Conservation (phyloP, 2,888 invertebrate species). For the Bedellia somnulentella region DNA sequence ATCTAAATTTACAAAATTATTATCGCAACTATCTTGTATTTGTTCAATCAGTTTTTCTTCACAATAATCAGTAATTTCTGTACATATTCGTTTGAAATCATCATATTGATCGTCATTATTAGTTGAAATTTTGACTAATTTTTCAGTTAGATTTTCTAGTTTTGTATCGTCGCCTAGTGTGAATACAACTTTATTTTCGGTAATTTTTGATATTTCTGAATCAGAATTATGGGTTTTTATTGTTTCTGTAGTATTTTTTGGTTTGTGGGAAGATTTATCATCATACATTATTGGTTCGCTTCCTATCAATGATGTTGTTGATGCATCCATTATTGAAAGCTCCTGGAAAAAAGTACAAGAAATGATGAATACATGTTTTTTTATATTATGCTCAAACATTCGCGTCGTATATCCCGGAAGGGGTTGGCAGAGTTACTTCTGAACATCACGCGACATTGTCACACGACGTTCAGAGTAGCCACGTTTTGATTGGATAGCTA, state of each 20-base stretch:
- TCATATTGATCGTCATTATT: conserved; percentile 38
- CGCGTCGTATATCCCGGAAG: too few species aligned
- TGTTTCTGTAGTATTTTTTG: conserved; percentile 13
- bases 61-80: conserved; percentile 38
- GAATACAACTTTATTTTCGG: conserved; percentile 28
- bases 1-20: too few species aligned
- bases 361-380: too few species aligned
- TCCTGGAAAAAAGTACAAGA: conserved; percentile 22
- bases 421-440: too few species aligned
- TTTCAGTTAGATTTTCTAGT: conserved; percentile 15
- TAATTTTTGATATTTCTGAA: conserved; percentile 29
- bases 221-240: conserved; percentile 36
- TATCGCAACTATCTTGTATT: too few species aligned
- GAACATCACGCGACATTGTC: too few species aligned
- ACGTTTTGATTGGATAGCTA: too few species aligned
- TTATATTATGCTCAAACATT: too few species aligned
- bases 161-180: conserved; percentile 31
- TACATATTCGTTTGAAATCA: conserved; percentile 34
- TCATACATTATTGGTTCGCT: conserved; percentile 52
- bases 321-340: conserved; percentile 28
- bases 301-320: conserved; percentile 49
- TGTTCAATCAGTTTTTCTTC: conserved; percentile 7
- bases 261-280: conserved; percentile 24
- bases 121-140: conserved; percentile 34
- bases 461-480: too few species aligned